Conservation (phyloP, 1,140 invertebrate species). For the Drosophila guanche region DNA sequence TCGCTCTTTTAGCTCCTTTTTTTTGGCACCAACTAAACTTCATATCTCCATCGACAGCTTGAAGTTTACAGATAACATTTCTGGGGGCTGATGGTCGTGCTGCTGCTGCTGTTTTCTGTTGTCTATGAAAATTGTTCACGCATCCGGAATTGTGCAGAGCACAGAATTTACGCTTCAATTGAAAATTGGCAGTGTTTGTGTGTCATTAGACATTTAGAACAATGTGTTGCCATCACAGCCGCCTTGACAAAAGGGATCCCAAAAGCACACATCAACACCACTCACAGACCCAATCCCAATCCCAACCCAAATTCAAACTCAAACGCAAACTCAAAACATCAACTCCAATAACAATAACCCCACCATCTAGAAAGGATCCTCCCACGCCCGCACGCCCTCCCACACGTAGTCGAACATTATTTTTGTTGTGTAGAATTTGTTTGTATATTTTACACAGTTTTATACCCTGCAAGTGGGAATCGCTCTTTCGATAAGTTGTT, state of each 20-base stretch:
- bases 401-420: slow-evolving; percentile 38
- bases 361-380: slow-evolving; percentile 22
- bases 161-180: slow-evolving; percentile 76
- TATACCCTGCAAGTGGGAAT: too few species aligned
- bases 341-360: slow-evolving; percentile 55
- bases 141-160: slow-evolving; percentile 65
- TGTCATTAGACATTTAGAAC: slow-evolving; percentile 72
- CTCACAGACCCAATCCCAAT: too few species aligned
- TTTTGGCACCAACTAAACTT: slow-evolving; percentile 43
- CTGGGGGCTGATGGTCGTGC: background rate
- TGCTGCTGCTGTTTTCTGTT: slow-evolving; percentile 30
- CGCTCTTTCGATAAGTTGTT: too few species aligned
- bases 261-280: too few species aligned
- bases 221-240: slow-evolving; percentile 74
- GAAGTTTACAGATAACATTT: slow-evolving; percentile 50
- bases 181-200: slow-evolving; percentile 64
- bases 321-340: background rate
- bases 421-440: slow-evolving; percentile 1
- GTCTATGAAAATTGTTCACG: slow-evolving; percentile 68
- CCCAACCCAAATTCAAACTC: background rate
- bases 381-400: slow-evolving; percentile 19
- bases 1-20: slow-evolving; percentile 15
- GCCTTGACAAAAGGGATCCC: slow-evolving; percentile 17
- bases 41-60: slow-evolving; percentile 76
- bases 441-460: slow-evolving; percentile 3